Base-by-base conservation (phyloP, 2,797 vertebrate genomes). In the Cirrhinus mrigala region DNA sequence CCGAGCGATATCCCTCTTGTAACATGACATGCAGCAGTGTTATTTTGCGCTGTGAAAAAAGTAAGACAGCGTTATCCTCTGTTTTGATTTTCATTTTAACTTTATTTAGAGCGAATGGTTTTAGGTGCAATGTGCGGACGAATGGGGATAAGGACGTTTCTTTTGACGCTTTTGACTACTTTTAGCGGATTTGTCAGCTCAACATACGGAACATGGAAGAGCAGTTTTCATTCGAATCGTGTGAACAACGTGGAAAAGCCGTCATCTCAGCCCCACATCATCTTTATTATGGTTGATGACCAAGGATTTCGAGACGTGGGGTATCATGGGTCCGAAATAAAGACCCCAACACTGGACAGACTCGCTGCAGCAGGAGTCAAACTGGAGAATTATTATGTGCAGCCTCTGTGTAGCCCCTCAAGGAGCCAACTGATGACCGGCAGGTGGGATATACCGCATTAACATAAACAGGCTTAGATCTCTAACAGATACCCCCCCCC, bases 371-470 rank as follows among this genome's bases (percentile, higher is more conserved):
- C 97, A 91, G 98, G 98, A 44, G 98, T 99, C 50, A 98, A 98
- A 79, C 94, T 99, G 93, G 98, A 99, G 94, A 99, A 98, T 86
- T 99, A 99, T 90, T 99, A 99, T 1, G 98, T 99, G 40, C 98
- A 99, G 91, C 98, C 98, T 18, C 97, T 99, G 77, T 99, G 98
- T 93, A 98, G 97, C 16, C 98, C 98, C 0, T 99, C 98, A 91
- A 94, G 98, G 91, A 99, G 98, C 91, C 98, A 99, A 40, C 92
- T 99, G 89, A 96, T 99, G 95, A 99, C 98, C 88, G 98, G 98
- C 92, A 98, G 97, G 98, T 99, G 96, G 91, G 96, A 92, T 58
- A 70, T 2, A 48, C 12, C 33, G 16, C 44, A 37, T 20, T 33
- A 2, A 33, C n/a, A 68, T 33, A 4, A 66, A 66, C 14, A 27